A percentile compares a stretch with the other conserved stretches of the same genome.
Evolutionary conservation across 2,113 vertebrate species (phyloP).

Genomic region (Acanthochromis polyacanthus): DNA sequence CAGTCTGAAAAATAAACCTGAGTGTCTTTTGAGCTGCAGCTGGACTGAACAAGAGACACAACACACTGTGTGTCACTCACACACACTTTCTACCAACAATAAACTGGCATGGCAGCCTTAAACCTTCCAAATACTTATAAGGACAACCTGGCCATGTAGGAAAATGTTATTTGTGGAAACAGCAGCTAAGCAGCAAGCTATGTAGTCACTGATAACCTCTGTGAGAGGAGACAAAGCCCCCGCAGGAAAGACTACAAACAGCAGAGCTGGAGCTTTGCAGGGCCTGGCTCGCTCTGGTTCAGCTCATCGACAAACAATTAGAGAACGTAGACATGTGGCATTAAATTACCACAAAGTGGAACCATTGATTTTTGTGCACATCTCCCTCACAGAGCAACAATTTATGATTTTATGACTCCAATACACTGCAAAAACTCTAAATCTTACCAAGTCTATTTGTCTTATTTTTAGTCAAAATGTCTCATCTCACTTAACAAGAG

Average conservation of each 20-base stretch:
- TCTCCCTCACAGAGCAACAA: too few species aligned
- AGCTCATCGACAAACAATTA: not conserved
- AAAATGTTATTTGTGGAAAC: slow-evolving; percentile 70
- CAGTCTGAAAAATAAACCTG: not conserved
- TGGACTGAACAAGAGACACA: not conserved
- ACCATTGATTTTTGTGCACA: too few species aligned
- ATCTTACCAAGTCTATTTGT: too few species aligned
- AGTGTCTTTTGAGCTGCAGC: too few species aligned
- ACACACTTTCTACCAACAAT: slow-evolving; percentile 16
- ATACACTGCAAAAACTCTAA: too few species aligned
- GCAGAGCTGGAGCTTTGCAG: not conserved
- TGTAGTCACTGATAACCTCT: slow-evolving; percentile 58
- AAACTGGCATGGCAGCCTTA: not conserved
- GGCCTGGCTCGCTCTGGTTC: not conserved
- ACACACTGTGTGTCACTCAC: not conserved
- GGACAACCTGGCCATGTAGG: slow-evolving; percentile 35
- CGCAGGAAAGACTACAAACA: not conserved
- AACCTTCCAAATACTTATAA: slow-evolving; percentile 15
- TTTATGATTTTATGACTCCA: too few species aligned
- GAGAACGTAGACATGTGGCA: too few species aligned
- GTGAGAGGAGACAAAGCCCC: slow-evolving; percentile 22
- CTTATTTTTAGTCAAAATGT: too few species aligned
- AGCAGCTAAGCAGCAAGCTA: slow-evolving; percentile 47
- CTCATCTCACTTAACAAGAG: too few species aligned
- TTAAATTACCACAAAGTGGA: too few species aligned